Percentiles rank a stretch among this genome's conserved stretches.
phyloP scores from a whole-genome alignment of 2,797 vertebrate genomes.

The Tadarida brasiliensis region DNA sequence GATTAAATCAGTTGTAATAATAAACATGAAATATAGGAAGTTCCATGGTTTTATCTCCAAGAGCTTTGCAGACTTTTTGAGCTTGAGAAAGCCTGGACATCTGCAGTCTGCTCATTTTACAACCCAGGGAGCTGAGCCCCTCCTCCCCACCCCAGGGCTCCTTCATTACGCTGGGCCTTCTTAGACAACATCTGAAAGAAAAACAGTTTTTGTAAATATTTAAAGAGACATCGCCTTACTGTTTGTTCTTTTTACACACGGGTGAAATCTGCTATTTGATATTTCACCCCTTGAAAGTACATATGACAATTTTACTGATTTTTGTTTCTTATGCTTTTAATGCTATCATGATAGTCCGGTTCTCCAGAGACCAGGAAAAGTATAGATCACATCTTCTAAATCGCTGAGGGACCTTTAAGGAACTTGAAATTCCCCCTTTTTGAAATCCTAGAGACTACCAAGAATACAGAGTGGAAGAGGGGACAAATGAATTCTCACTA shows the following conservation, averaged over 20 bases:
- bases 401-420: not conserved
- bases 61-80: not conserved
- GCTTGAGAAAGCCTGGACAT: not conserved
- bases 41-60: not conserved
- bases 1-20: not conserved
- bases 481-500: not conserved
- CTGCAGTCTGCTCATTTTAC: not conserved
- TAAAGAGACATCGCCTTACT: not conserved
- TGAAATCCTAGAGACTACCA: not conserved
- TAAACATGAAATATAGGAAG: not conserved
- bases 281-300: conserved; percentile 12
- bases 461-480: not conserved
- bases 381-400: not conserved
- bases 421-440: not conserved
- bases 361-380: not conserved
- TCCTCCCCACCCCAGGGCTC: too few species aligned
- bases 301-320: not conserved
- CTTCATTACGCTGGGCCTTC: not conserved
- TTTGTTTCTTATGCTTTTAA: not conserved
- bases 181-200: not conserved
- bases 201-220: not conserved
- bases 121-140: not conserved
- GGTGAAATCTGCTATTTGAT: not conserved
- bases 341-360: not conserved
- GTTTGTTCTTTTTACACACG: not conserved